Conservation (phyloP, 2,797 vertebrate genomes). For the Karalla daura region DNA sequence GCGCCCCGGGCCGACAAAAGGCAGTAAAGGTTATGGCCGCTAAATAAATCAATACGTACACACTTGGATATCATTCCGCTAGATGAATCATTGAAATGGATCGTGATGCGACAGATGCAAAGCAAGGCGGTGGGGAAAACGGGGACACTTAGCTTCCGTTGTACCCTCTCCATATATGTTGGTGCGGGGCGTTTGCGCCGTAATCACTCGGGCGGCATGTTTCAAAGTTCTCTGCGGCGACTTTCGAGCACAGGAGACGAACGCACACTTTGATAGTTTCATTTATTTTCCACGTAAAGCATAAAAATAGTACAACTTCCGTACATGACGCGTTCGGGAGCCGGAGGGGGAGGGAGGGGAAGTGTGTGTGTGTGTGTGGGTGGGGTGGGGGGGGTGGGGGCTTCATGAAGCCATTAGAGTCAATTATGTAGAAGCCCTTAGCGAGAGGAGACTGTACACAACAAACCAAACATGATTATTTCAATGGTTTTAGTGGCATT, state of each 20-base stretch:
- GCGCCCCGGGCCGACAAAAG: background rate
- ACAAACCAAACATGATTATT: background rate
- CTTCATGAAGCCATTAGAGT: background rate
- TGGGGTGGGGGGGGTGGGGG: too few species aligned
- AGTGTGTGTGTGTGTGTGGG: too few species aligned
- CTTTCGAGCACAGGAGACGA: too few species aligned
- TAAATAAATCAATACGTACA: background rate
- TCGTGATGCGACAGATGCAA: too few species aligned
- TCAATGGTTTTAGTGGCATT: background rate
- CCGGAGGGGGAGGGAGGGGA: too few species aligned
- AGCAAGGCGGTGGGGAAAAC: too few species aligned
- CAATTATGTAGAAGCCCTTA: background rate
- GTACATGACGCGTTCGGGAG: too few species aligned
- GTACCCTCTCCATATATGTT: too few species aligned
- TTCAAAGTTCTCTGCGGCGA: too few species aligned
- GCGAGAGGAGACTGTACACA: background rate
- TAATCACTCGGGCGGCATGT: too few species aligned
- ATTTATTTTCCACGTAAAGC: slow-evolving; percentile 12
- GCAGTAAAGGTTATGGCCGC: background rate
- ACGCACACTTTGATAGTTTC: slow-evolving; percentile 5
- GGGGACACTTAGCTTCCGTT: too few species aligned
- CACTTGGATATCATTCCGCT: background rate
- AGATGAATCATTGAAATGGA: background rate
- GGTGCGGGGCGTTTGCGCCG: too few species aligned
- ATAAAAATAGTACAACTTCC: background rate